These are phyloP conservation scores for Sciurus vulgaris DNA, from an alignment of 2,797 vertebrate species.

Conservation along the genomic window DNA sequence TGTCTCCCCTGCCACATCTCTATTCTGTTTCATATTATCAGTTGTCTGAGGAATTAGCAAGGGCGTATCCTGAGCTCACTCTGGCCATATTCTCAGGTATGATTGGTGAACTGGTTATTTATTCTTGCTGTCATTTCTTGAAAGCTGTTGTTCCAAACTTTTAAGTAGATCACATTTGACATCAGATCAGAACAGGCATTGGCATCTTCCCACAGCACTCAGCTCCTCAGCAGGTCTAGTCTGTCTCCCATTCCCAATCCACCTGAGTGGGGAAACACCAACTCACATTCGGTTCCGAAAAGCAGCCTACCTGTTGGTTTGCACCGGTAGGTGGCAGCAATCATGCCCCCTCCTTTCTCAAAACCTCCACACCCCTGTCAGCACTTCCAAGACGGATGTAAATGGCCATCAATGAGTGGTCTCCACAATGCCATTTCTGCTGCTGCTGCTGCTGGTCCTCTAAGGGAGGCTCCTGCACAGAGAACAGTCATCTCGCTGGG, in stretches of 20 bases:
- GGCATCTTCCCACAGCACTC: not conserved
- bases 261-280: not conserved
- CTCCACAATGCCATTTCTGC: not conserved
- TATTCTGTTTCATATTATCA: conserved; percentile 99
- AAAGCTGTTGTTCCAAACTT: conserved; percentile 3
- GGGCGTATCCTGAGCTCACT: conserved; percentile 98
- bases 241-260: not conserved
- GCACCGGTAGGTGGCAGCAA: not conserved
- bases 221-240: not conserved
- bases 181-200: not conserved
- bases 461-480: not conserved
- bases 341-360: not conserved
- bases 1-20: conserved; percentile 96
- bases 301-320: not conserved
- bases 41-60: conserved; percentile 97
- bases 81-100: conserved; percentile 98
- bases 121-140: conserved; percentile 11
- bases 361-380: not conserved
- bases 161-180: not conserved
- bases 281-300: not conserved
- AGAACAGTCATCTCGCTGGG: not conserved
- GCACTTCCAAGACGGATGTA: fast-evolving
- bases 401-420: not conserved
- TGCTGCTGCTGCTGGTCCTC: not conserved
- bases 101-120: not conserved